A percentile compares a stretch with the other conserved stretches of the same genome.
These are phyloP conservation scores for Caligus rogercresseyi DNA, from an alignment of 1,140 invertebrate species.

Conservation along the genomic window DNA sequence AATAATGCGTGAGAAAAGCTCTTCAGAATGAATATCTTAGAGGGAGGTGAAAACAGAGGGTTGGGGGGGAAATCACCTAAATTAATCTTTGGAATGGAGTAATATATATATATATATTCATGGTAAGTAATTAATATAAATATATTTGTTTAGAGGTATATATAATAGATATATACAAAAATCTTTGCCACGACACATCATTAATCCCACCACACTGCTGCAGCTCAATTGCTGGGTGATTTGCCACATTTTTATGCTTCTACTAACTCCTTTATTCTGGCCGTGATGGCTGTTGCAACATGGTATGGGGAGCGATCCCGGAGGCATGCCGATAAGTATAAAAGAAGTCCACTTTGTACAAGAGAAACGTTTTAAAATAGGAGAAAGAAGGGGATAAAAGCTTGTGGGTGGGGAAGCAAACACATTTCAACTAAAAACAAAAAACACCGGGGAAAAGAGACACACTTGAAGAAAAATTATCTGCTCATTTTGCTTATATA, in stretches of 20 bases:
- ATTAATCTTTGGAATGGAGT: not conserved
- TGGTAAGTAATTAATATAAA: not conserved
- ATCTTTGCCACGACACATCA: too few relatives aligned
- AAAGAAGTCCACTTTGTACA: not conserved
- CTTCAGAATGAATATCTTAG: not conserved
- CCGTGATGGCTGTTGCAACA: too few relatives aligned
- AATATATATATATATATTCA: too few relatives aligned
- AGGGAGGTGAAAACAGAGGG: not conserved
- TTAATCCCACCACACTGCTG: too few relatives aligned
- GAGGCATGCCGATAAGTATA: not conserved
- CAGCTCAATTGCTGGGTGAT: too few relatives aligned
- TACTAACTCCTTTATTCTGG: too few relatives aligned
- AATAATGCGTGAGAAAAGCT: not conserved
- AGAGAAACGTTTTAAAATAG: not conserved
- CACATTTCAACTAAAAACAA: not conserved
- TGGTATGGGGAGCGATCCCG: too few relatives aligned
- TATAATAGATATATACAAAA: too few relatives aligned
- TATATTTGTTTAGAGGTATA: too few relatives aligned
- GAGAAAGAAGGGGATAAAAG: not conserved
- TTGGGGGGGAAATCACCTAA: not conserved
- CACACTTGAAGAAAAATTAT: too few relatives aligned
- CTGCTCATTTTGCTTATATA: not conserved
- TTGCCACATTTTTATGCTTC: not conserved
- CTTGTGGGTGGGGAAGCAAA: too few relatives aligned
- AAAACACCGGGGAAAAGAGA: not conserved